Conservation (phyloP, 2,888 invertebrate genomes). For the Temnothorax unifasciatus region DNA sequence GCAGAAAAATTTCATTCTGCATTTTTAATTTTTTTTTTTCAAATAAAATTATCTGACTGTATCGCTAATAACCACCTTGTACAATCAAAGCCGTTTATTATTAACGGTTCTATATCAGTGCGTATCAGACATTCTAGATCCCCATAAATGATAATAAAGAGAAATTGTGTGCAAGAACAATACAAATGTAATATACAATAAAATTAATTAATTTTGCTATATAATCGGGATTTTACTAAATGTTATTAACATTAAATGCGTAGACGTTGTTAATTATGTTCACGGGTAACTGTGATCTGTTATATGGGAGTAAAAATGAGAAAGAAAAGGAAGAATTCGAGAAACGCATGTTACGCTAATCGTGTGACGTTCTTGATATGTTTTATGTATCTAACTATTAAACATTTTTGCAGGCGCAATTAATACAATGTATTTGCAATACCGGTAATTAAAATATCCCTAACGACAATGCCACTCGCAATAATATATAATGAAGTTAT, state of each 20-base stretch:
- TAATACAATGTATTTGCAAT: slow-evolving; percentile 72
- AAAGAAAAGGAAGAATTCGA: slow-evolving; percentile 46
- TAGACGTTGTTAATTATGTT: slow-evolving; percentile 67
- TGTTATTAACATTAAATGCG: slow-evolving; percentile 74
- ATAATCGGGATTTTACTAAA: slow-evolving; percentile 73
- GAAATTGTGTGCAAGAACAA: slow-evolving; percentile 71
- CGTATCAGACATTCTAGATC: slow-evolving; percentile 68
- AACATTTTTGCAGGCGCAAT: slow-evolving; percentile 67
- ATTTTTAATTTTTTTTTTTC: background rate
- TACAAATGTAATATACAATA: slow-evolving; percentile 72
- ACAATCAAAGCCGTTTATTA: slow-evolving; percentile 51
- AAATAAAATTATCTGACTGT: background rate
- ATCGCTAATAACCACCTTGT: slow-evolving; percentile 22
- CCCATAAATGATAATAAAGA: slow-evolving; percentile 67
- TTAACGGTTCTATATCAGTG: slow-evolving; percentile 66
- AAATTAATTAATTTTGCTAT: slow-evolving; percentile 75
- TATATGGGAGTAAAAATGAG: slow-evolving; percentile 76
- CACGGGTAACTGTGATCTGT: slow-evolving; percentile 72
- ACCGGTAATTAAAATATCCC: slow-evolving; percentile 70
- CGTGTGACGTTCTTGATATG: slow-evolving; percentile 74
- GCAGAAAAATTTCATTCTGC: background rate
- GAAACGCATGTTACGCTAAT: slow-evolving; percentile 66
- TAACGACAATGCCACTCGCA: slow-evolving; percentile 67
- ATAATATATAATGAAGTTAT: slow-evolving; percentile 65
- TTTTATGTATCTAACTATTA: slow-evolving; percentile 76